Evolutionary conservation across 2,797 vertebrate species (phyloP).

Genomic region (Mallotus villosus): DNA sequence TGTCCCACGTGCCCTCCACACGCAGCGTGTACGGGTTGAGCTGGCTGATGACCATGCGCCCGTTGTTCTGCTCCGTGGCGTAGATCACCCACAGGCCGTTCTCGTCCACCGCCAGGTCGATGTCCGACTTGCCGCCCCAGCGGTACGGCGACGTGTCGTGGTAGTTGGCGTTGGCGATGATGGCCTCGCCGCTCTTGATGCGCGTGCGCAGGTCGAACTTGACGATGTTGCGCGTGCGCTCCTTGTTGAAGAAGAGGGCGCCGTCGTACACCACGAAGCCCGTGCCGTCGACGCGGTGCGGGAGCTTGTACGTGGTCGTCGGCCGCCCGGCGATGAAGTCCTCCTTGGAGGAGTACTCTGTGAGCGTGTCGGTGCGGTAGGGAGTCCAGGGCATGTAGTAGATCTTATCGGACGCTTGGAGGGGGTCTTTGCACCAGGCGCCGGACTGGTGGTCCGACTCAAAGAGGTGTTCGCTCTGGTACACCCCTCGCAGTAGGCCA

Average conservation of each 20-base stretch:
- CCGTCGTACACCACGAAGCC: conserved; percentile 98
- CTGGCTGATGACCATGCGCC: conserved; percentile 95
- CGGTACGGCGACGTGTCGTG: conserved; percentile 98
- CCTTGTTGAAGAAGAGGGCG: conserved; percentile 98
- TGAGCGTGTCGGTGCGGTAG: conserved; percentile 93
- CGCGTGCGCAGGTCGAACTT: conserved; percentile 96
- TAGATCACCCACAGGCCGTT: conserved; percentile 99
- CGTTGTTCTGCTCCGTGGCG: conserved; percentile 98
- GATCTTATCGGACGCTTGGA: conserved; percentile 98
- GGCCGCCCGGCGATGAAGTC: conserved; percentile 96
- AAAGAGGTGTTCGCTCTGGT: conserved; percentile 98
- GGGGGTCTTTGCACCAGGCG: conserved; percentile 98
- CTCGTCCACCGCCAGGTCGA: conserved; percentile 96
- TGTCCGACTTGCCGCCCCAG: conserved; percentile 98
- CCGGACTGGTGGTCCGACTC: conserved; percentile 98
- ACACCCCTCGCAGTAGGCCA: conserved; percentile 93
- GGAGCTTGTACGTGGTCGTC: conserved; percentile 96
- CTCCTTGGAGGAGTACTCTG: conserved; percentile 97
- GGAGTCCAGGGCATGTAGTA: conserved; percentile 99
- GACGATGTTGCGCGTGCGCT: conserved; percentile 96
- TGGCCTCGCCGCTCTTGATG: conserved; percentile 97
- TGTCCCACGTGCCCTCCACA: conserved; percentile 98
- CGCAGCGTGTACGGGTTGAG: conserved; percentile 95
- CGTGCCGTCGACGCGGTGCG: conserved; percentile 94
- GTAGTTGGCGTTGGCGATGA: conserved; percentile 97